These are phyloP conservation scores for Epirrhoe tristata DNA, from an alignment of 2,888 invertebrate genomes.

Conservation along the genomic window DNA sequence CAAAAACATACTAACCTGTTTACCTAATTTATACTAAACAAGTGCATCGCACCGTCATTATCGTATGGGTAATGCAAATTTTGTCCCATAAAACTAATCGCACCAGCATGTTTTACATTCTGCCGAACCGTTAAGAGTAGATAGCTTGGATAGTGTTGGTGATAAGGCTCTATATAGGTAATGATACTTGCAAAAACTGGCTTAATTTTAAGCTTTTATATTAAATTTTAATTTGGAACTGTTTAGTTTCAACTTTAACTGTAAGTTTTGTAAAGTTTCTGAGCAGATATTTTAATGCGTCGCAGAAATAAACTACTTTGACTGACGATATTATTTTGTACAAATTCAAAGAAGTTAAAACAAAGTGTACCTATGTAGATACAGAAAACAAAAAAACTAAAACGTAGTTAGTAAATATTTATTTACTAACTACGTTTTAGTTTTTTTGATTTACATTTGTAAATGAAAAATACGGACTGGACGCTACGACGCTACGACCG, in stretches of 20 bases:
- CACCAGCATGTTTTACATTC: slow-evolving; percentile 56
- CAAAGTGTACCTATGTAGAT: not conserved
- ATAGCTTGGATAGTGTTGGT: slow-evolving; percentile 21
- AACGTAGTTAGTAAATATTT: not conserved
- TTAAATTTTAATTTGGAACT: not conserved
- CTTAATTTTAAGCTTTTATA: not conserved
- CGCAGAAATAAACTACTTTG: too few species aligned
- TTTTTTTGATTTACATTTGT: not conserved
- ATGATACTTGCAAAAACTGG: slow-evolving; percentile 1
- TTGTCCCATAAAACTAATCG: slow-evolving; percentile 71
- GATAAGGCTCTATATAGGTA: slow-evolving; percentile 18
- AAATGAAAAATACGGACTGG: not conserved
- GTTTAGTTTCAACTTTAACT: too few species aligned
- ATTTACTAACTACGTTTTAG: not conserved
- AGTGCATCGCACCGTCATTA: slow-evolving; percentile 23
- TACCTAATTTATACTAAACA: slow-evolving; percentile 10
- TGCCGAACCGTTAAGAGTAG: slow-evolving; percentile 23
- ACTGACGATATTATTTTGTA: too few species aligned
- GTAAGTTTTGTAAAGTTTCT: not conserved
- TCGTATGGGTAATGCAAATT: slow-evolving; percentile 66
- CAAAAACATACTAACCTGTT: slow-evolving; percentile 9
- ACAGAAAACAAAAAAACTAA: not conserved
- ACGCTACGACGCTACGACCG: not conserved
- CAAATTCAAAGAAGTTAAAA: too few species aligned
- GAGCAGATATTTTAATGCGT: not conserved